Percentiles rank a stretch among this genome's conserved stretches.
phyloP scores from a whole-genome alignment of 2,888 invertebrate genomes.

The Alviniconcha strummeri region DNA sequence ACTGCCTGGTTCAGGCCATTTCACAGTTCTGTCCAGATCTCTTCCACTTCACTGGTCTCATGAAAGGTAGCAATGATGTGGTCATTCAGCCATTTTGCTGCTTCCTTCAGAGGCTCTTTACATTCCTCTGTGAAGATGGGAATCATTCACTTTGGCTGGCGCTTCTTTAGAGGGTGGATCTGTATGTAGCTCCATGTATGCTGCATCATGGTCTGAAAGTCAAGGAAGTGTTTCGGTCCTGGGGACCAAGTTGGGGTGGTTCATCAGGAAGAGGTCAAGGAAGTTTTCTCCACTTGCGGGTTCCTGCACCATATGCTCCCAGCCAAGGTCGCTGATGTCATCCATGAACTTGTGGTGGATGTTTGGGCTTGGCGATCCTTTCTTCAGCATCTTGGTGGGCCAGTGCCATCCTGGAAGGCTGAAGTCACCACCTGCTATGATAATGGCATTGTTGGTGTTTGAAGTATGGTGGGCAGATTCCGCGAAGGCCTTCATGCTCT shows the following conservation, averaged over 20 bases:
- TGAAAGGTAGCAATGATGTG: neutral
- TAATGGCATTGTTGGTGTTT: neutral
- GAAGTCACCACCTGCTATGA: slow-evolving; percentile 4
- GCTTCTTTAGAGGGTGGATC: slow-evolving; percentile 5
- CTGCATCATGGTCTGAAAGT: slow-evolving; percentile 11
- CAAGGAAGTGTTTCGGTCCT: slow-evolving; percentile 4
- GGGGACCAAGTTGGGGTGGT: slow-evolving; percentile 21
- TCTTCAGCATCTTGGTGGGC: neutral
- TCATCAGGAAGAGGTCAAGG: slow-evolving; percentile 5
- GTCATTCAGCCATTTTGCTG: neutral
- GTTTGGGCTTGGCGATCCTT: neutral
- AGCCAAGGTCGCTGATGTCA: slow-evolving; percentile 4
- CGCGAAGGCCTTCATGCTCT: slow-evolving; percentile 15
- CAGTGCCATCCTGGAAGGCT: slow-evolving; percentile 11
- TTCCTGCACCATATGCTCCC: slow-evolving; percentile 4
- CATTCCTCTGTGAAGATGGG: slow-evolving; percentile 7
- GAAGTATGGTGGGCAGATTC: slow-evolving; percentile 7
- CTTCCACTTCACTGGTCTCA: neutral
- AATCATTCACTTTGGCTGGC: neutral
- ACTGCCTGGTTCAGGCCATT: neutral
- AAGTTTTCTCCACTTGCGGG: neutral
- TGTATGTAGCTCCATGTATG: neutral
- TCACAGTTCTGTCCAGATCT: neutral
- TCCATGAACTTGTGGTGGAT: slow-evolving; percentile 19
- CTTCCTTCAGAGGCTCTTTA: slow-evolving; percentile 8